These are phyloP conservation scores for Drymonia ruficornis DNA, from an alignment of 2,888 invertebrate genomes.

Conservation along the genomic window DNA sequence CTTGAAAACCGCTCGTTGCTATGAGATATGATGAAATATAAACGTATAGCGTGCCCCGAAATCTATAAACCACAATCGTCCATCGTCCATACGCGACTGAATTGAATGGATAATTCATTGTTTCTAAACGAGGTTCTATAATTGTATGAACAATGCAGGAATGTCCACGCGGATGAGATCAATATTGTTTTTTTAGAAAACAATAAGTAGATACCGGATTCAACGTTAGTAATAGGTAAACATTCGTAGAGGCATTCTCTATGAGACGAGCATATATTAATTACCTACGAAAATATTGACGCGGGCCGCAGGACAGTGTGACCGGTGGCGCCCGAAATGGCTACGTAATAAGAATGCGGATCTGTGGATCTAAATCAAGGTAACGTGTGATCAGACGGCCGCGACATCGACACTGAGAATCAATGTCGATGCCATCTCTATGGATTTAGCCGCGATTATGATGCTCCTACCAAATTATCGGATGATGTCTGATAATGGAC, in stretches of 20 bases:
- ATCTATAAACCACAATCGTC: slow-evolving; percentile 23
- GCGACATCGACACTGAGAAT: slow-evolving; percentile 50
- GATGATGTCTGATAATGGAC: neutral
- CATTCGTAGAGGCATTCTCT: slow-evolving; percentile 58
- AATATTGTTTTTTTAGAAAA: slow-evolving; percentile 10
- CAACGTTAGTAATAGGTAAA: slow-evolving; percentile 46
- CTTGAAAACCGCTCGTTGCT: slow-evolving; percentile 72
- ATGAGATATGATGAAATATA: slow-evolving; percentile 65
- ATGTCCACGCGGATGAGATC: slow-evolving; percentile 23
- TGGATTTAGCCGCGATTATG: slow-evolving; percentile 30
- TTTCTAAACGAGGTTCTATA: slow-evolving; percentile 26
- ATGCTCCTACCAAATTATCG: slow-evolving; percentile 9
- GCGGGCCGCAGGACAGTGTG: slow-evolving; percentile 57
- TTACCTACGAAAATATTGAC: slow-evolving; percentile 81
- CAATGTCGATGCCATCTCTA: slow-evolving; percentile 43
- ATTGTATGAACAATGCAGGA: slow-evolving; percentile 30
- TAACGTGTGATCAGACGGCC: slow-evolving; percentile 64
- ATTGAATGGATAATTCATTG: slow-evolving; percentile 33
- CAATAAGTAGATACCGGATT: slow-evolving; percentile 4
- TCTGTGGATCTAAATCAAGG: slow-evolving; percentile 78
- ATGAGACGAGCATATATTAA: slow-evolving; percentile 64
- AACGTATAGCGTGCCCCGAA: slow-evolving; percentile 47
- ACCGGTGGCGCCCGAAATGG: slow-evolving; percentile 69
- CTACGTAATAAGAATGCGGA: slow-evolving; percentile 81
- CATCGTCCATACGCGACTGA: slow-evolving; percentile 21